Evolutionary conservation across 2,797 vertebrate species (phyloP), one percentile per base, ranked within the genome.

Genomic region (Acestrorhynchus altus): DNA sequence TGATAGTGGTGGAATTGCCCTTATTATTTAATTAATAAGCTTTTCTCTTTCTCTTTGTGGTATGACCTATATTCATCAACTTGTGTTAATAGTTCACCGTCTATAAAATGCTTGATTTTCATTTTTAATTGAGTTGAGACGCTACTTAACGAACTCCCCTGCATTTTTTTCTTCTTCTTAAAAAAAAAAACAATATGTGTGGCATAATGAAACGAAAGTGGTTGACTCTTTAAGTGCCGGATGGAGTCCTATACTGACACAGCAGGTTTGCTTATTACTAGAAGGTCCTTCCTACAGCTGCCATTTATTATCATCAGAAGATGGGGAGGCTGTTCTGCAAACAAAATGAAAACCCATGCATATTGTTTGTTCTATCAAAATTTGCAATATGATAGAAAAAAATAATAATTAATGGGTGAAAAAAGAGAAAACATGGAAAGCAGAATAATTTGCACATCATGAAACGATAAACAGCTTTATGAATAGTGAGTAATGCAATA

Each of bases 61-160:
- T 77, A 72, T 86, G 86, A 88, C 88, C 88, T 86, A 88, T 85
- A 89, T 89, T 88, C 84, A 85, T 87, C 82, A 85, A 72, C 84
- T 83, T 79, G 75, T 74, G 85, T 84, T 87, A 89, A 88, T 88
- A 84, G 84, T 88, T 85, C 83, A 83, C 65, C 72, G 85, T 84
- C 85, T 85, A 77, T 86, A 86, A 87, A 87, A 79, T 83, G 69
- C 87, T 86, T 87, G 85, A 89, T 87, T 87, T 88, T 80, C 72
- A 87, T 87, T 89, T 89, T 88, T 89, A 88, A 89, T 89, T 87
- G 84, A 88, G 85, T 89, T 76, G 83, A 88, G 85, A 83, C 84
- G 70, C 84, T 81, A 65, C 77, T 87, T 86, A 83, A 85, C 83
- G 79, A 80, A 75, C 76, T 81, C 60, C 63, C 52, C 52, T 68